Base-by-base conservation (phyloP, 2,888 invertebrate genomes). In the Chrysomela aeneicollis region DNA sequence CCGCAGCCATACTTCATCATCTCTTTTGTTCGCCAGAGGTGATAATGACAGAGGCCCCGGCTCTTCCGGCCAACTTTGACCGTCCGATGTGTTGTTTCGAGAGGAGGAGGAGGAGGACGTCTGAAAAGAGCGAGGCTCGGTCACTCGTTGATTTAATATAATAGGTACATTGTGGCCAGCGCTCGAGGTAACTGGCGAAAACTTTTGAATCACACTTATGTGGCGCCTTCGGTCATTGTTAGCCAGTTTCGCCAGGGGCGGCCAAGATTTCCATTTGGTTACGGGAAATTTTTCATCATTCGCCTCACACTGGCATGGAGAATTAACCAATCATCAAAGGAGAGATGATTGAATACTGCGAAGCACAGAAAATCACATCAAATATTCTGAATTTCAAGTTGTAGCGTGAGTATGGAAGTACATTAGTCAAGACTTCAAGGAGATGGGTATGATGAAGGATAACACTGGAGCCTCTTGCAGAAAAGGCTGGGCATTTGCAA, bases 41-140 rank as follows among this genome's bases (percentile, higher is more conserved):
- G 82, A 81, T 82, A 82, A 82, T 82, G 82, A 81, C 77, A 78
- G 76, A 78, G 81, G 78, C 79, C 55, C 78, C 80, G 76, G 76
- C 74, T 73, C 77, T 78, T 81, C 81, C 81, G 81, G 80, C 78
- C 80, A 80, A 79, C 78, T 78, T 78, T 76, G 77, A 59, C 63
- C 76, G 77, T 76, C 78, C 78, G 75, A 77, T 76, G 76, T 76
- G 75, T 78, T 80, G 77, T 80, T 79, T 77, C 75, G 67, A 50
- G 42, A 42, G 12, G 42, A 42, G 42, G 42, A 42, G 3, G 15
- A 42, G 42, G 74, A 77, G 77, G 74, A 74, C 76, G 74, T 77
- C 71, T 75, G 71, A 73, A 63, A 67, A 65, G 73, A 35, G 12
- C 42, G 2, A 66, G 68, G 70, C 61, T 52, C 66, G 72, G 69